Conservation (phyloP, 2,888 invertebrate genomes). For the Balanococcus diminutus region DNA sequence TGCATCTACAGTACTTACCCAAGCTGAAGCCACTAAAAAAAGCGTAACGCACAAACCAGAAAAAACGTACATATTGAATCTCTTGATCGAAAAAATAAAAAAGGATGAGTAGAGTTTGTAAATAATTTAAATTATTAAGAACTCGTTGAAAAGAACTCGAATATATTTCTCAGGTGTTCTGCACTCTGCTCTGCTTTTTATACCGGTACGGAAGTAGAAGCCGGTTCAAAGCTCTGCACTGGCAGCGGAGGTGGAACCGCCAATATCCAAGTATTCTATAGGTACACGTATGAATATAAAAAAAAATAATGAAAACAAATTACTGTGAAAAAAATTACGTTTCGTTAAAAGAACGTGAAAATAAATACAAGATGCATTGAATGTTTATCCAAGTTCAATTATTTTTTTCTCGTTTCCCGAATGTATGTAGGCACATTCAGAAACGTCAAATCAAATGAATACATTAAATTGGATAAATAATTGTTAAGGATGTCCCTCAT, state of each 20-base stretch:
- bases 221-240: not conserved
- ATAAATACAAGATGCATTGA: not conserved
- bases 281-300: not conserved
- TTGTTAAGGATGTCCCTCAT: not conserved
- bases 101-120: no score
- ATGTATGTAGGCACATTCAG: not conserved
- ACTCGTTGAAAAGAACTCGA: not conserved
- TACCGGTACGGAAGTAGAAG: not conserved
- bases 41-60: not conserved
- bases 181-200: not conserved
- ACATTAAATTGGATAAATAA: not conserved
- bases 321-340: not conserved
- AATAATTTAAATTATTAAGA: not conserved
- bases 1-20: not conserved
- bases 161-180: not conserved
- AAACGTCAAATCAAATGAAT: not conserved
- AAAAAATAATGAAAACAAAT: constrained; percentile 44
- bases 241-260: not conserved
- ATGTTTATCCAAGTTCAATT: constrained; percentile 38
- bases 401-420: constrained; percentile 15
- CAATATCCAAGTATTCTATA: no score
- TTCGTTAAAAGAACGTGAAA: not conserved
- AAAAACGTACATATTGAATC: not conserved
- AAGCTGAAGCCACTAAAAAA: constrained; percentile 8
- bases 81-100: not conserved